Conservation (phyloP, 2,797 vertebrate genomes). For the Clarias platycephalus region DNA sequence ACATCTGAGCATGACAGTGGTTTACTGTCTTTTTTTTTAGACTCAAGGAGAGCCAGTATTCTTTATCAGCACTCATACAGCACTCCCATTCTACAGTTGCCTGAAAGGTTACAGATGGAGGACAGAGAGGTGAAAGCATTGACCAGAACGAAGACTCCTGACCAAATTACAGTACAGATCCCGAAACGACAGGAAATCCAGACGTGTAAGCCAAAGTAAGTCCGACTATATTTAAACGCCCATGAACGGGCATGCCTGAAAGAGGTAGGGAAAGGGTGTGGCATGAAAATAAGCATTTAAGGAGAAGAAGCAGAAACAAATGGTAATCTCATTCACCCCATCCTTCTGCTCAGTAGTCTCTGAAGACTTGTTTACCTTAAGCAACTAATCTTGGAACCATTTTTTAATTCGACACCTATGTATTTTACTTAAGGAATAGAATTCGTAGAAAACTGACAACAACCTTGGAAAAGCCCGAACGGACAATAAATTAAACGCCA, state of each 20-base stretch:
- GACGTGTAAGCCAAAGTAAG: constrained; percentile 55
- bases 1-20: neutral
- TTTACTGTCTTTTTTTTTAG: neutral
- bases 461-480: neutral
- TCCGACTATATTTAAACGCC: constrained; percentile 59
- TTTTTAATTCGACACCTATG: constrained; percentile 8
- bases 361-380: neutral
- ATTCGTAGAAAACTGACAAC: neutral
- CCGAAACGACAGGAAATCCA: constrained; percentile 62
- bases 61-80: neutral
- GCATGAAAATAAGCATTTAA: constrained; percentile 60
- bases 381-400: neutral
- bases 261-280: constrained; percentile 57
- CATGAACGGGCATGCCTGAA: constrained; percentile 53
- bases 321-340: constrained; percentile 18
- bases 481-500: neutral
- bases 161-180: constrained; percentile 67
- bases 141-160: constrained; percentile 43
- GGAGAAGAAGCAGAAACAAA: constrained; percentile 34
- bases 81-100: neutral
- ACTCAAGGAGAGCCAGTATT: neutral
- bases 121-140: constrained; percentile 20
- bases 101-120: neutral
- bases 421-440: neutral
- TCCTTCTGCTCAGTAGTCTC: neutral